A percentile compares a stretch with the other conserved stretches of the same genome.
These are phyloP conservation scores for Pseudonaja textilis DNA, from an alignment of 2,113 vertebrate genomes.

Conservation along the genomic window DNA sequence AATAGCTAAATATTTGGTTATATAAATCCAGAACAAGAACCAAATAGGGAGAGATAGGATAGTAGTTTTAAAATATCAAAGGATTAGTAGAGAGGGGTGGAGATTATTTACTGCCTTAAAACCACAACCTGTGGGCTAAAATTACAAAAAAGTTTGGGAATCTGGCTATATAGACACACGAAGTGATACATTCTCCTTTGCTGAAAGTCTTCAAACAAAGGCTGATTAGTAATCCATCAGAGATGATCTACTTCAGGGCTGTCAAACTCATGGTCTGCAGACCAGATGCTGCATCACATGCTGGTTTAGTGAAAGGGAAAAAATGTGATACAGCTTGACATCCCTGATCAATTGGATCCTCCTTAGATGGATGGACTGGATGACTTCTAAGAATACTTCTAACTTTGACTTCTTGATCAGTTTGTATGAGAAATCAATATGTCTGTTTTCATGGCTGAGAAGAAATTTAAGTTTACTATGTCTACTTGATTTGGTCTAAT, in stretches of 20 bases:
- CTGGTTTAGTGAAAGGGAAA: too few relatives aligned
- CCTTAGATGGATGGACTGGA: neutral
- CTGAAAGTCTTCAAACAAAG: neutral
- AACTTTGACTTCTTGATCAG: neutral
- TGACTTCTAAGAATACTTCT: neutral
- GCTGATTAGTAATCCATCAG: neutral
- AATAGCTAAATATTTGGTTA: neutral
- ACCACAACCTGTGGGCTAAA: neutral
- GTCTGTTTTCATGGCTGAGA: neutral
- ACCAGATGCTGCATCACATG: too few relatives aligned
- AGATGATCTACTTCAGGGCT: neutral
- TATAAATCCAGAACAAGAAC: neutral
- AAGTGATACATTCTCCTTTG: neutral
- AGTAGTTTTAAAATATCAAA: neutral
- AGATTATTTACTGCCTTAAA: neutral
- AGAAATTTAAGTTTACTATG: neutral
- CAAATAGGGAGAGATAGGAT: neutral
- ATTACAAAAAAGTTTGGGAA: neutral
- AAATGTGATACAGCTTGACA: too few relatives aligned
- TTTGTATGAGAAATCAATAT: neutral
- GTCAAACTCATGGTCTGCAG: too few relatives aligned
- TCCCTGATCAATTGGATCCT: neutral
- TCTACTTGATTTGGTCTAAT: neutral
- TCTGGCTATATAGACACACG: neutral
- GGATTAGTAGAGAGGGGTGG: neutral